phyloP scores from a whole-genome alignment of 2,113 vertebrate genomes.

The Dascyllus trimaculatus region DNA sequence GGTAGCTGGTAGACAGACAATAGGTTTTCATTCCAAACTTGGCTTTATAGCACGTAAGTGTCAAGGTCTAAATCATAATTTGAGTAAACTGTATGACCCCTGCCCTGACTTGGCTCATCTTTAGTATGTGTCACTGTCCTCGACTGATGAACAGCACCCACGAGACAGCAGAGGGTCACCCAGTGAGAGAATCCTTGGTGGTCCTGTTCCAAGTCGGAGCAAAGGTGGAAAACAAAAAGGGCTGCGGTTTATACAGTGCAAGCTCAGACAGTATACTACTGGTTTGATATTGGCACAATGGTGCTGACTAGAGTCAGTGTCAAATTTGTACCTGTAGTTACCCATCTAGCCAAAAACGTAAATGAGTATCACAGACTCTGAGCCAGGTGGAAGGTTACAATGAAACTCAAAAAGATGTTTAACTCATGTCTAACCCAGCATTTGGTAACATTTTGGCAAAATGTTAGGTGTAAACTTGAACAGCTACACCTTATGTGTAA shows the following conservation, averaged over 20 bases:
- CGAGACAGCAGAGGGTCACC: constrained; percentile 29
- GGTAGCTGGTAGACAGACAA: too few relatives aligned
- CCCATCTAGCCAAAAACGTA: not conserved
- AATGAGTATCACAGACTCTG: not conserved
- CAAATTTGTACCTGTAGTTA: constrained; percentile 32
- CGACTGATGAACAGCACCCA: constrained; percentile 13
- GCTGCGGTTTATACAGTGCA: constrained; percentile 12
- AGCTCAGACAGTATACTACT: not conserved
- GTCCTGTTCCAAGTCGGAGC: constrained; percentile 49
- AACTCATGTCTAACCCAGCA: not conserved
- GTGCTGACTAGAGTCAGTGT: constrained; percentile 8
- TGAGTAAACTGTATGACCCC: not conserved
- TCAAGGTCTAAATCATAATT: not conserved
- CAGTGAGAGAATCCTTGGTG: constrained; percentile 24
- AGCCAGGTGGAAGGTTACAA: constrained; percentile 35
- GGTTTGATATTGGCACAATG: constrained; percentile 14
- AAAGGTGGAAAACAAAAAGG: constrained; percentile 26
- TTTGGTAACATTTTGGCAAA: not conserved
- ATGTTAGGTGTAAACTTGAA: not conserved
- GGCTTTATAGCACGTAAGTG: too few relatives aligned
- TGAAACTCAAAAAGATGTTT: constrained; percentile 16
- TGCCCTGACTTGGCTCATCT: constrained; percentile 19
- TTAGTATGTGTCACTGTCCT: not conserved
- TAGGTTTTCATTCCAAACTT: too few relatives aligned
- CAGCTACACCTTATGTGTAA: not conserved